Base-by-base conservation (phyloP, 2,113 vertebrate genomes). In the Campylomormyrus numenius region DNA sequence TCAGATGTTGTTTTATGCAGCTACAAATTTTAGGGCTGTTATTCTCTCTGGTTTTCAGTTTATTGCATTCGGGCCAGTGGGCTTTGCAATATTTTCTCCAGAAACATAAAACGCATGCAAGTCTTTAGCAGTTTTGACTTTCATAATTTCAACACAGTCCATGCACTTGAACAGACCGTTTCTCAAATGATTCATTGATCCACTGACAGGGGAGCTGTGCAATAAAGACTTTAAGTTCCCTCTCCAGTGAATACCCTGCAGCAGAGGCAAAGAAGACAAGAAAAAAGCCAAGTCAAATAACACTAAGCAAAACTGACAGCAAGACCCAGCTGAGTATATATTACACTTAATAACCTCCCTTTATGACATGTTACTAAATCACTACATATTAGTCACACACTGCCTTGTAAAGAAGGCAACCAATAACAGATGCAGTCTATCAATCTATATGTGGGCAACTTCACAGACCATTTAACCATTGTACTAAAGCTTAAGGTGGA, bases 361-460 rank as follows among this genome's bases (percentile, higher is more conserved):
- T 85, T 85, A 85, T 45, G 83, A 85, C 5, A 85, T n/a, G 45
- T 85, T 85, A 85, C 42, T 85, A 85, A 85, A 48, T 85, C 45
- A 85, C 83, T 85, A 48, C 45, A 48, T 85, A 48, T 85, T 85
- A 85, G 45, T 85, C 83, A 85, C 39, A 45, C 39, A 48, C 83
- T 85, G 17, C 83, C 21, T 24, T n/a, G 21, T 48, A 85, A 48
- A n/a, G 45, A 48, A 48, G 83, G 83, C 83, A 85, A 85, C 83
- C 21, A 9, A 85, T 85, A 85, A 48, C 45, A 85, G 83, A 85
- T 85, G 42, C 39, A 85, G 21, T 48, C 83, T 48, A 46, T 42
- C 39, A 24, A 85, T 48, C 62, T 31, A 31, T 84, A 35, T 46
- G 80, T 84, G 8, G 39, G 19, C 4, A n/a, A 48, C 80, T 48